These are phyloP conservation scores for Fratercula arctica DNA, from an alignment of 2,797 vertebrate species.

Conservation along the genomic window DNA sequence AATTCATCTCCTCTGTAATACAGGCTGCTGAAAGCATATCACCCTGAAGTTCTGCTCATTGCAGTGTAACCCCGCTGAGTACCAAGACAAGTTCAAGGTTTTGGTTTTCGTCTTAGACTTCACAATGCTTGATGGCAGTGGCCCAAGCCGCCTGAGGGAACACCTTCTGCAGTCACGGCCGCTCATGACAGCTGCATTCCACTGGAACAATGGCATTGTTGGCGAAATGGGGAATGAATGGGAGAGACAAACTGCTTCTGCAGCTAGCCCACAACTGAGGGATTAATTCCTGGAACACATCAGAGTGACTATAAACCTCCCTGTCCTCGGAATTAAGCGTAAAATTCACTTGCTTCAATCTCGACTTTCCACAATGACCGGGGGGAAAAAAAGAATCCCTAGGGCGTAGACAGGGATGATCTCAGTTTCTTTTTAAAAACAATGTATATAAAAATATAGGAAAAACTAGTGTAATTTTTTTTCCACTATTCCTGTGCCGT, in stretches of 20 bases:
- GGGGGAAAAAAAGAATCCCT: not conserved
- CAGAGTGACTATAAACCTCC: constrained; percentile 43
- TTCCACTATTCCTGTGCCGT: rapidly evolving
- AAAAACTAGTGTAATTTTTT: not conserved
- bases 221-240: constrained; percentile 40
- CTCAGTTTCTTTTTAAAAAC: not conserved
- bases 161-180: constrained; percentile 54
- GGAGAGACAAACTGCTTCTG: constrained; percentile 60
- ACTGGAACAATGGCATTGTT: constrained; percentile 65
- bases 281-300: constrained; percentile 56
- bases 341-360: constrained; percentile 61
- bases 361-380: not conserved
- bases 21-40: constrained; percentile 60
- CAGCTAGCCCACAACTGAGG: constrained; percentile 59
- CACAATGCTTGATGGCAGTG: constrained; percentile 29
- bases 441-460: not conserved
- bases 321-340: constrained; percentile 1
- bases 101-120: constrained; percentile 61
- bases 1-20: constrained; percentile 45
- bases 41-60: constrained; percentile 51
- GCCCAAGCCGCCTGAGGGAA: constrained; percentile 44
- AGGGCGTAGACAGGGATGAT: not conserved
- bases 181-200: constrained; percentile 59
- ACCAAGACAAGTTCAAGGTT: constrained; percentile 53
- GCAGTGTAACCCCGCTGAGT: constrained; percentile 40